These are phyloP conservation scores for Chaetogeoica ovagalla DNA, from an alignment of 2,888 invertebrate species.

Conservation along the genomic window DNA sequence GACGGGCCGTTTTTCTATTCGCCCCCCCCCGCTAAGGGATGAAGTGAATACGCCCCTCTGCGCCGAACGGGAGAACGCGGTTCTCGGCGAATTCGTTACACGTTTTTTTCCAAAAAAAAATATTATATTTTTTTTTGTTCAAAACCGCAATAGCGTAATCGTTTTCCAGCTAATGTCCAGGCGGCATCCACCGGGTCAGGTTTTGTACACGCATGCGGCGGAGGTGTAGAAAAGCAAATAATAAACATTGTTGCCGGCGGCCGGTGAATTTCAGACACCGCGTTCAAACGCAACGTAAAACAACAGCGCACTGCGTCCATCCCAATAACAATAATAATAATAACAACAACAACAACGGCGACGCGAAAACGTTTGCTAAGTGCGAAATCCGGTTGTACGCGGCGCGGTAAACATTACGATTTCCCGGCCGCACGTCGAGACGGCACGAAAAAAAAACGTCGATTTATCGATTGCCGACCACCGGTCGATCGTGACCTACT, in stretches of 20 bases:
- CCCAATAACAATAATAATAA: too few species aligned
- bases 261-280: conserved; percentile 15
- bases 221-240: conserved; percentile 32
- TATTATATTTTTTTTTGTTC: too few species aligned
- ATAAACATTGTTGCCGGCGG: conserved; percentile 32
- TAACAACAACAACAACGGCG: not conserved
- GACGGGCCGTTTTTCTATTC: too few species aligned
- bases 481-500: too few species aligned
- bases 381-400: not conserved
- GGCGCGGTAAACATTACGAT: too few species aligned
- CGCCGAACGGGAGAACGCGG: conserved; percentile 45
- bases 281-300: not conserved
- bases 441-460: too few species aligned
- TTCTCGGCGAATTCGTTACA: not conserved
- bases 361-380: conserved; percentile 1
- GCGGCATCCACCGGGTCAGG: not conserved
- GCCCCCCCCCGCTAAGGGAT: too few species aligned
- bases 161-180: not conserved
- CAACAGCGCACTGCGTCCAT: not conserved
- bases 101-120: too few species aligned
- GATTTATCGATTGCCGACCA: too few species aligned
- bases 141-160: conserved; percentile 8
- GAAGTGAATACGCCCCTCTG: too few species aligned
- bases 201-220: too few species aligned
- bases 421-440: too few species aligned